These are phyloP conservation scores for Villa cingulata DNA, from an alignment of 2,888 invertebrate genomes.

Conservation along the genomic window DNA sequence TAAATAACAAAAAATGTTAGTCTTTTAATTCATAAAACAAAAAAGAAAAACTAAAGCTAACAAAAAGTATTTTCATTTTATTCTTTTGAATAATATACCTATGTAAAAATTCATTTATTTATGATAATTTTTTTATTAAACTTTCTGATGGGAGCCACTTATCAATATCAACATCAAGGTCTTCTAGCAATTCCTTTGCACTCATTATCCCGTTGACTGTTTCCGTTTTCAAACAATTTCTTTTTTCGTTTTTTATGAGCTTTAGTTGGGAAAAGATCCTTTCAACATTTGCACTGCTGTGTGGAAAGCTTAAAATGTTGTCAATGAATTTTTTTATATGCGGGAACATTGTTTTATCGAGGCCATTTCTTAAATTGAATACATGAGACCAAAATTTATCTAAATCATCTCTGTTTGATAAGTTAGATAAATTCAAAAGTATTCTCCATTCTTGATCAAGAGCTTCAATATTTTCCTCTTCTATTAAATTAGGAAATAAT, in stretches of 20 bases:
- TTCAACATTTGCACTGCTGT: too few relatives aligned
- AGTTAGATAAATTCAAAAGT: slow-evolving; percentile 5
- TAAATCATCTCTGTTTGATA: slow-evolving; percentile 4
- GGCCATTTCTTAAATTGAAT: slow-evolving; percentile 9
- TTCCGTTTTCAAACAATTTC: too few relatives aligned
- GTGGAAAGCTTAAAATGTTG: background rate
- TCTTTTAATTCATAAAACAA: too few relatives aligned
- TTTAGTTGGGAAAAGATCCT: too few relatives aligned
- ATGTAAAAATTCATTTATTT: background rate
- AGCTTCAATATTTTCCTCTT: slow-evolving; percentile 5
- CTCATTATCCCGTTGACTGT: too few relatives aligned
- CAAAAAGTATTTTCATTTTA: too few relatives aligned
- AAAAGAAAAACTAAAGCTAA: too few relatives aligned
- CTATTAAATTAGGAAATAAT: slow-evolving; percentile 5
- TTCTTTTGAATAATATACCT: too few relatives aligned
- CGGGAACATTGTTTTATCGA: slow-evolving; percentile 6
- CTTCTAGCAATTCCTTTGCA: too few relatives aligned
- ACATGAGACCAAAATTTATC: slow-evolving; percentile 7
- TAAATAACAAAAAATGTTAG: too few relatives aligned
- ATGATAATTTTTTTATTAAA: background rate
- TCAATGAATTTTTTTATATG: background rate
- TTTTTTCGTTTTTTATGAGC: too few relatives aligned
- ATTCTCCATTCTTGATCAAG: slow-evolving; percentile 9
- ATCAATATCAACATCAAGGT: background rate
- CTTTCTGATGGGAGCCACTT: background rate